Base-by-base conservation (phyloP, 1,140 invertebrate species). In the Bombus confusus region DNA sequence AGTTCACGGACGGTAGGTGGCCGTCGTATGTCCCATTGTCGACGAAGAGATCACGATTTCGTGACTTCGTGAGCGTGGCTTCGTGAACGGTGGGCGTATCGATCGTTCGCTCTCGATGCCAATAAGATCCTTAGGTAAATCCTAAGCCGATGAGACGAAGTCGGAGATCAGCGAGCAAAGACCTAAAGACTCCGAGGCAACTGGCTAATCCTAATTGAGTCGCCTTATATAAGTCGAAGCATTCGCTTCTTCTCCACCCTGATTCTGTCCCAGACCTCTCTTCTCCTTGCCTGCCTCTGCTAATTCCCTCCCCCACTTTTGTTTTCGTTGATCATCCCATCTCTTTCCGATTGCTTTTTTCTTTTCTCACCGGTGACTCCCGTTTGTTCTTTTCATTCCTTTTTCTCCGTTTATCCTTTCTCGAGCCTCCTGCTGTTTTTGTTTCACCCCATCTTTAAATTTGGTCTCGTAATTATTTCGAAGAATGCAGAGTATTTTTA, bases 161-260 rank as follows among this genome's bases (percentile, higher is more conserved):
- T 92, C 90, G 91, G 88, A 92, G 91, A 93, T 90, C 91, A 90
- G 90, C 89, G 90, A 87, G 90, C 91, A 91, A 91, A 92, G 91
- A 92, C 90, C 91, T 88, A 90, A 89, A 88, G 88, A 76, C 83
- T 92, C 74, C 86, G 82, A 82, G 69, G 89, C 79, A 86, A 78
- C 87, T 86, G 91, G 86, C 90, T 94, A 94, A 94, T 93, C 93
- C 93, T 93, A 93, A 94, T 93, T 94, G 93, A 93, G 92, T 92
- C 89, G 92, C 91, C 91, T 93, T 92, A 93, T 93, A 92, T 89
- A 89, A 92, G 88, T 91, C 89, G 87, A 87, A 91, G 88, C 88
- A 85, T 74, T 91, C 89, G 79, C 87, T 90, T 88, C 86, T 84
- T 74, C 74, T 84, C 64, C 59, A 28, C 37, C 71, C 57, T 43